Base-by-base conservation (phyloP, 1,140 invertebrate genomes). In the Leptinotarsa texana region DNA sequence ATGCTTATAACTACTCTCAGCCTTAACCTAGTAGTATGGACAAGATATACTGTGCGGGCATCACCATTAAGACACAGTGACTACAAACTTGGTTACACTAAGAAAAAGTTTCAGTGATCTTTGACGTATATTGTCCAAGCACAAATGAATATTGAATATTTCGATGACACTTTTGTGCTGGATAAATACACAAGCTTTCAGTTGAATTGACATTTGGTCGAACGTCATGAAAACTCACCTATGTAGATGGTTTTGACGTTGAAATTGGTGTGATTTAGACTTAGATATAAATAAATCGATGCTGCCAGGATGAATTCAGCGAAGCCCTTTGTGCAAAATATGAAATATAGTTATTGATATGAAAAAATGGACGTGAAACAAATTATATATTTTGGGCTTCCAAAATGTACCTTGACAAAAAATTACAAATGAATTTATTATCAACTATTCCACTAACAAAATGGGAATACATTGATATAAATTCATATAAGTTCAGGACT, bases 11-110 rank as follows among this genome's bases (percentile, higher is more conserved):
- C 66, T 75, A 77, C 33, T 18, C 51, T 27, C 72, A 33, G 70
- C 74, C 72, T 78, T 73, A 61, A 33, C 6, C 63, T 69, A 74
- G 51, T 76, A 72, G 67, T 76, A 79, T 81, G 80, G 81, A 82
- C 81, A 80, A 82, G 81, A 82, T 80, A 78, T 82, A 83, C 81
- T 82, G 80, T 82, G 80, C 78, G 81, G 80, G 80, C 81, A 74
- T 80, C 76, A 78, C 74, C 74, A 27, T 63, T 65, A 57, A 77
- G 61, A 17, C 15, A 57, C 51, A 57, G 51, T 57, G 51, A 57
- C 51, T 17, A 57, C 51, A 57, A 17, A 57, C n/a, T 57, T 57
- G 51, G 51, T 42, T 57, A 57, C 51, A 15, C n/a, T 57, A 51
- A 57, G 57, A 71, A 24, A 17, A 49, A 15, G 3, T 42, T 68